Evolutionary conservation across 2,797 vertebrate genomes (phyloP).

Genomic region (Melanotaenia trifasciata): DNA sequence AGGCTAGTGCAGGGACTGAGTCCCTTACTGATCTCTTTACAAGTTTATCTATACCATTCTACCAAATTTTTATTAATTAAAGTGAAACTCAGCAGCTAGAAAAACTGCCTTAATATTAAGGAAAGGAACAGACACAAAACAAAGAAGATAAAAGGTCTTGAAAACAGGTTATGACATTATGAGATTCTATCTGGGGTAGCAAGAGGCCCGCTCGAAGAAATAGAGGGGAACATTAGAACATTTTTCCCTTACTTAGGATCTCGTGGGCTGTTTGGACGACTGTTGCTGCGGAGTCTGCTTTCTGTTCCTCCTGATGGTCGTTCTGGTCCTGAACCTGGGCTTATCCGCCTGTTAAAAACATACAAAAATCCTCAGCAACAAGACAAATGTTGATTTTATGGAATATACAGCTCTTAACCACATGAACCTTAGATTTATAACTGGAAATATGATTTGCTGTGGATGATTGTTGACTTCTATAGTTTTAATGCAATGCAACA

Average conservation of each 20-base stretch:
- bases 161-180: neutral
- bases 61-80: neutral
- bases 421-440: neutral
- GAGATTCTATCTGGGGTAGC: neutral
- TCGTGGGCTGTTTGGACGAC: slow-evolving; percentile 84
- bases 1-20: slow-evolving; percentile 9
- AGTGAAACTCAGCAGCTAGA: neutral
- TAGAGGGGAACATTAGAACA: neutral
- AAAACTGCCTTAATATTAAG: neutral
- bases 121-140: slow-evolving; percentile 1
- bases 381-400: neutral
- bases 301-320: slow-evolving; percentile 76
- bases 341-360: slow-evolving; percentile 67
- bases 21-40: neutral
- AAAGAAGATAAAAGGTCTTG: neutral
- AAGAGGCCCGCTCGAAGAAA: slow-evolving; percentile 13
- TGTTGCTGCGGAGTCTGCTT: slow-evolving; percentile 76
- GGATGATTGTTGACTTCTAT: neutral
- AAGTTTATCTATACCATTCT: neutral
- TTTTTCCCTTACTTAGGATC: slow-evolving; percentile 78
- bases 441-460: neutral
- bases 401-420: neutral
- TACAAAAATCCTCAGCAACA: slow-evolving; percentile 6
- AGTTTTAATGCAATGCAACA: neutral
- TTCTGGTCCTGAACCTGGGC: slow-evolving; percentile 79